Evolutionary conservation across 1,140 invertebrate species (phyloP).

Genomic region (Popillia japonica): DNA sequence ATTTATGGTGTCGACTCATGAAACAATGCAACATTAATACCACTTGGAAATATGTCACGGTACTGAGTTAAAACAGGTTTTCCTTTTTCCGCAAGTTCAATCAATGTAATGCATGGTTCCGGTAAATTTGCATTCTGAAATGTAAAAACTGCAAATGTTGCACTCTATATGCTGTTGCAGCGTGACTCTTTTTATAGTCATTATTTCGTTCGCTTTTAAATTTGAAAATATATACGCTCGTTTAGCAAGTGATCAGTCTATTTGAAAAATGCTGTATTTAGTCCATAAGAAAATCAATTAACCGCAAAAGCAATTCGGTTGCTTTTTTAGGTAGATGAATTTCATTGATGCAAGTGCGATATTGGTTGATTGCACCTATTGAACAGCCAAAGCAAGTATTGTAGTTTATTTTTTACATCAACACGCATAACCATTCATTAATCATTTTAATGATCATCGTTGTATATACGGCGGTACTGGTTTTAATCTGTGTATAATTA

Average conservation of each 20-base stretch:
- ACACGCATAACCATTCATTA: too few species aligned
- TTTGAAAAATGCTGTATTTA: not conserved
- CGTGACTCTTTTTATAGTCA: not conserved
- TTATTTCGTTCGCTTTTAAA: not conserved
- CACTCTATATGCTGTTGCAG: not conserved
- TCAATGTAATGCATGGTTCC: not conserved
- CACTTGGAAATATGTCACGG: not conserved
- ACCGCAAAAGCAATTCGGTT: too few species aligned
- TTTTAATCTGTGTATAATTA: too few species aligned
- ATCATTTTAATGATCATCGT: too few species aligned
- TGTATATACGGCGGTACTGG: too few species aligned
- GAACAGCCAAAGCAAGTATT: too few species aligned
- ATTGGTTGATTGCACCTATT: too few species aligned
- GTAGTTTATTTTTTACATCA: too few species aligned
- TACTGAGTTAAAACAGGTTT: not conserved
- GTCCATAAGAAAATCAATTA: too few species aligned
- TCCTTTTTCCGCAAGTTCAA: not conserved
- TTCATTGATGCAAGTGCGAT: too few species aligned
- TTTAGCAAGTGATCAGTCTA: not conserved
- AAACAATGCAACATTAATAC: not conserved
- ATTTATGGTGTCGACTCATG: not conserved
- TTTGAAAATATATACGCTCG: not conserved
- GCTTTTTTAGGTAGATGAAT: too few species aligned
- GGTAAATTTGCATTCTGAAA: not conserved
- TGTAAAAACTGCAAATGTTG: not conserved